A percentile compares a stretch with the other conserved stretches of the same genome.
These are phyloP conservation scores for Brachyopa scutellaris DNA, from an alignment of 2,888 invertebrate species.

Conservation along the genomic window DNA sequence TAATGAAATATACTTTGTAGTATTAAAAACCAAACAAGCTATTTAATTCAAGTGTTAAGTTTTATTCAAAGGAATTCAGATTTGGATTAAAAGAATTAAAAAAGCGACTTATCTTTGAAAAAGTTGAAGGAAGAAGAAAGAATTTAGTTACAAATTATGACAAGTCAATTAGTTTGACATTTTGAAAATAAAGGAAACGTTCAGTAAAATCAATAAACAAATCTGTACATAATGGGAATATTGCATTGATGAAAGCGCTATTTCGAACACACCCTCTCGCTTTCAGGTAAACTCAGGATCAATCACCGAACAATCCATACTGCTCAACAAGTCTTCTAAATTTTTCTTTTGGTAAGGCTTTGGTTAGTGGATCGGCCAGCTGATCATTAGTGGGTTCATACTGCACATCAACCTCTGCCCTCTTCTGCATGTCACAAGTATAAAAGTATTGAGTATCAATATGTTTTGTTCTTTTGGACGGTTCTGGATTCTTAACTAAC, in stretches of 20 bases:
- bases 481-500: constrained; percentile 35
- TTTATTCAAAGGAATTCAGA: neutral
- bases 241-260: neutral
- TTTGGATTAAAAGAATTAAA: no score
- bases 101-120: neutral
- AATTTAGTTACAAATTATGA: neutral
- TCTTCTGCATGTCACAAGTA: neutral
- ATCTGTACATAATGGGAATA: neutral
- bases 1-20: neutral
- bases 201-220: neutral
- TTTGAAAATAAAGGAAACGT: neutral
- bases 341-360: constrained; percentile 11
- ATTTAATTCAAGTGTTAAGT: neutral
- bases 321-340: neutral
- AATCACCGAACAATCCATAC: neutral
- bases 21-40: neutral
- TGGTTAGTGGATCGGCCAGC: constrained; percentile 10
- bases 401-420: constrained; percentile 12
- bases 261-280: neutral
- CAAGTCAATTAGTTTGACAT: neutral
- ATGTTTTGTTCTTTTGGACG: constrained; percentile 14
- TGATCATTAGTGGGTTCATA: constrained; percentile 1
- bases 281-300: neutral
- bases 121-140: neutral
- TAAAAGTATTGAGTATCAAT: constrained; percentile 1